Conservation (phyloP, 2,797 vertebrate genomes). For the Rhincodon typus region DNA sequence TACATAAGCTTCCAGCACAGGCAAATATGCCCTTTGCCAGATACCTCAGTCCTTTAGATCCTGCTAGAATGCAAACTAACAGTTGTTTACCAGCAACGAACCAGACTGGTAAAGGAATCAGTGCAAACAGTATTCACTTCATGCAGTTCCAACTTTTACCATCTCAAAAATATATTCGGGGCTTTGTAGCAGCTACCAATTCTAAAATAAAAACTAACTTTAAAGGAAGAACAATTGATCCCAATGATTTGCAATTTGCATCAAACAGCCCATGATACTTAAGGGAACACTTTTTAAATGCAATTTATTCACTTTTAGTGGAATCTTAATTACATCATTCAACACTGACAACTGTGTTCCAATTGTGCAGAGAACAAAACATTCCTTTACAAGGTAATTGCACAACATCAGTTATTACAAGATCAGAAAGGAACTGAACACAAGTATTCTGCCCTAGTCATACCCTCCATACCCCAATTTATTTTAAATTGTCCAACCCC, state of each 20-base stretch:
- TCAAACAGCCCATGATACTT: background rate
- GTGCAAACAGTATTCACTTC: background rate
- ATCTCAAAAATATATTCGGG: background rate
- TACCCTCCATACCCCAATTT: background rate
- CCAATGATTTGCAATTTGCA: background rate
- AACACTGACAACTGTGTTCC: conserved; percentile 8
- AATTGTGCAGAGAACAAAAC: background rate
- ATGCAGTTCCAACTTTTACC: background rate
- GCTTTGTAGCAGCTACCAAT: background rate
- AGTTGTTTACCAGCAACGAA: too few species aligned
- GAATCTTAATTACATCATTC: conserved; percentile 29
- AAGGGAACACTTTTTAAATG: background rate
- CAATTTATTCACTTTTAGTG: conserved; percentile 33
- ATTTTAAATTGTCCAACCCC: background rate
- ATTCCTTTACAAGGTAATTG: conserved; percentile 25
- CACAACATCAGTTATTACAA: conserved; percentile 20
- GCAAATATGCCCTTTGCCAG: background rate
- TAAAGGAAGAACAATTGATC: background rate
- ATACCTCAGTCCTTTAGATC: background rate
- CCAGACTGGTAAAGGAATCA: background rate
- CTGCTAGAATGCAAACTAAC: background rate
- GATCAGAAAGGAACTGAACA: conserved; percentile 23
- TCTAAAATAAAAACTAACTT: background rate
- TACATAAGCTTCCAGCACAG: background rate
- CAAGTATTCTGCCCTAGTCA: background rate